Evolutionary conservation across 2,888 invertebrate genomes (phyloP), one percentile per base, ranked within the genome.

Genomic region (Thymelicus acteon): DNA sequence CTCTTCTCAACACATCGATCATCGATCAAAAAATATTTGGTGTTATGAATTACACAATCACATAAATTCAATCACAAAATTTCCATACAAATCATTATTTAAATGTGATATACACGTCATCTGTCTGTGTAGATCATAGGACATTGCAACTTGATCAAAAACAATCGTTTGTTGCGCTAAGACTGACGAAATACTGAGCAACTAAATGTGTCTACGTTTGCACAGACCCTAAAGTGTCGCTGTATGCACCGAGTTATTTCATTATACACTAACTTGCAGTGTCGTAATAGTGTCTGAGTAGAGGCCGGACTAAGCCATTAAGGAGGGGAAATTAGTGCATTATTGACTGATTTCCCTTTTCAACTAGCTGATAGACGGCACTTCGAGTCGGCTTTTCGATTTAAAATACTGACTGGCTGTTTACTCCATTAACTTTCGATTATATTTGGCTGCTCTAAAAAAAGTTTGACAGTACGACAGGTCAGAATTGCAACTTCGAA

Each of bases 331-430:
- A 93, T 93, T 90, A 93, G 93, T 92, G 90, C 90, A 93, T 93
- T 92, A 93, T 93, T 91, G 92, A 92, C 92, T 93, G 90, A 93
- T 93, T 93, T 93, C 93, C 93, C 90, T 86, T 90, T 87, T 86
- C 87, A 90, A 92, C 91, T 92, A 88, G 88, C 82, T 88, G 88
- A 86, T 87, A 87, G 90, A 85, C 87, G 88, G 79, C 83, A 82
- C 79, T 81, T 80, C 81, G 82, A 78, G 74, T 68, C 77, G 79
- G 85, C 85, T 84, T 85, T 86, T 86, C 87, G 86, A 86, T 88
- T 89, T 88, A 88, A 89, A 90, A 89, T 84, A 85, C 83, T 77
- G 77, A 76, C 79, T 76, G 78, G 76, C 77, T 83, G 83, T 85
- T 87, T 85, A 81, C 86, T 82, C 82, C 84, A 86, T 85, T 87